Base-by-base conservation (phyloP, 2,888 invertebrate species). In the Leptopterna dolabrata region DNA sequence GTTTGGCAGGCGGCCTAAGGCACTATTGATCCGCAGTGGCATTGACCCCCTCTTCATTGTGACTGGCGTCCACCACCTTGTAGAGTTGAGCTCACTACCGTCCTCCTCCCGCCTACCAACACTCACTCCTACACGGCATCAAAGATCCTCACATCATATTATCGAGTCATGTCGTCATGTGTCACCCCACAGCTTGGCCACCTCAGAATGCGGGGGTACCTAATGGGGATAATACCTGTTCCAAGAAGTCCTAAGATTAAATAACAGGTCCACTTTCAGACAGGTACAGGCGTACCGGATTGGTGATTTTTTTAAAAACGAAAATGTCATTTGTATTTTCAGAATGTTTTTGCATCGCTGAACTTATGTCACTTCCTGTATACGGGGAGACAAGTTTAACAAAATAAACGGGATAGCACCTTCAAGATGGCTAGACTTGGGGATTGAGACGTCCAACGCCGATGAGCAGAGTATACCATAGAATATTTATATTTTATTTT, bases 1-100 rank as follows among this genome's bases (percentile, higher is more conserved):
- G 41, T 83, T 83, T 83, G 83, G 83, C 83, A 83, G 70, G 83
- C 83, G 83, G 83, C 83, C 83, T 83, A 83, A 30, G 83, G 83
- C 70, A 41, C 70, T 83, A 83, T 83, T 83, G 83, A 83, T 83
- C 83, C 70, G 83, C 81, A 30, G 83, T 83, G 83, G 83, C 83
- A 83, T 83, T 83, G 83, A 83, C 55, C 83, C 83, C 83, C 41
- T 36, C 73, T n/a, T 73, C 41, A n/a, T 36, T 73, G 73, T 71
- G 71, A 71, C 71, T 71, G 73, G 73, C 73, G 36, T 6, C 73
- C 73, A 73, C 73, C 73, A 73, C 73, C 73, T 73, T 73, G 16
- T 36, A 30, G 55, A 16, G n/a, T 4, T 19, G n/a, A n/a, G 14
- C 27, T 29, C 71, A 14, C 71, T 24, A 29, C 71, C 71, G 19